These are phyloP conservation scores for Rhodinocichla rosea DNA, from an alignment of 2,113 vertebrate genomes.

Conservation along the genomic window DNA sequence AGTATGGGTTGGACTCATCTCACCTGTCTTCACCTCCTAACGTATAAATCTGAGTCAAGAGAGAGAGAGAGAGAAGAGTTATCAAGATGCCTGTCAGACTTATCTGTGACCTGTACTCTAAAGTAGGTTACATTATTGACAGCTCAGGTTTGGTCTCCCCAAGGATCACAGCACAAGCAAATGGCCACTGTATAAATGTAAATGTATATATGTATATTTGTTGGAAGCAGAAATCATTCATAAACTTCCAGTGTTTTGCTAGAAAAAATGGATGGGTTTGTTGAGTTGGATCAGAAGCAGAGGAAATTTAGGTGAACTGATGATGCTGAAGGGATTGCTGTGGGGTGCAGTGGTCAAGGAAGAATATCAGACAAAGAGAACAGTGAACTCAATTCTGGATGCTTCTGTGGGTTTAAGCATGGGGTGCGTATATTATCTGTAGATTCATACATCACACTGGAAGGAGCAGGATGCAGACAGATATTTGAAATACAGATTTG, in stretches of 20 bases:
- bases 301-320: not conserved
- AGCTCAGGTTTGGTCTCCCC: not conserved
- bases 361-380: not conserved
- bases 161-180: not conserved
- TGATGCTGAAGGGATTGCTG: not conserved
- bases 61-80: not conserved
- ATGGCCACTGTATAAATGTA: not conserved
- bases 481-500: slow-evolving; percentile 50
- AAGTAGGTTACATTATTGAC: not conserved
- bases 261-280: not conserved
- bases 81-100: not conserved
- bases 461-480: not conserved
- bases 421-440: not conserved
- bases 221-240: not conserved
- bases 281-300: not conserved
- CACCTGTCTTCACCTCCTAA: not conserved
- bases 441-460: not conserved
- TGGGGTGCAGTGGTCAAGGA: not conserved
- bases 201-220: not conserved
- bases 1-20: not conserved
- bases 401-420: not conserved
- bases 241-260: not conserved
- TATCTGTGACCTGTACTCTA: not conserved
- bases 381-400: not conserved
- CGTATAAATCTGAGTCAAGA: not conserved